Evolutionary conservation across 2,888 invertebrate species (phyloP), one percentile per base, ranked within the genome.

Genomic region (Zygaena filipendulae): DNA sequence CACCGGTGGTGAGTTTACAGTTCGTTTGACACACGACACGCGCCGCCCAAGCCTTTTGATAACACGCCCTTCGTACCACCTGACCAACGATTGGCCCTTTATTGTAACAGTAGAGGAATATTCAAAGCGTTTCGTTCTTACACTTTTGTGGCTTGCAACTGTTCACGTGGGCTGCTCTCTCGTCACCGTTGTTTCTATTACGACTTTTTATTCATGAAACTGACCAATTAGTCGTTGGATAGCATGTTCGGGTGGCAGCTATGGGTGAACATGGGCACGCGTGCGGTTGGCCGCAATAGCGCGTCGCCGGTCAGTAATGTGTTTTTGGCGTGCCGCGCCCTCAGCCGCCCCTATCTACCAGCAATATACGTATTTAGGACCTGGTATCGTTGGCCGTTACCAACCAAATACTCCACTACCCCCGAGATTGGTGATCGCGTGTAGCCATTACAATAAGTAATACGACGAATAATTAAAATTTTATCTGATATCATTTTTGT

Each of bases 271-370:
- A 55, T 45, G 57, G 57, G n/a, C n/a, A 54, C 61, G 68, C 71
- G 59, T 71, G 74, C 54, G 75, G 75, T 72, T 60, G 60, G 55
- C 74, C 70, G 59, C 71, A 69, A 74, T 68, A 64, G 69, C 67
- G 57, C 63, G 63, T 67, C 56, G 63, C 59, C 52, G 59, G 64
- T 49, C 54, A 51, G 58, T 72, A 75, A 74, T 72, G 71, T 64
- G 66, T 68, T 70, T 67, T 67, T 72, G 66, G 70, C 75, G 72
- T 74, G 75, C 66, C 66, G 66, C 62, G 60, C 66, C 62, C 59
- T 50, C 52, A 39, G 45, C 59, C 58, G 45, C 66, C n/a, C 62
- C 64, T 67, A 67, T 66, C 67, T 64, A 54, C 70, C 59, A 56
- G 55, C 63, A 61, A 54, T n/a, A n/a, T n/a, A n/a, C n/a, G 63